Evolutionary conservation across 2,113 vertebrate species (phyloP), one percentile per base, ranked within the genome.

Genomic region (Ptilorrhoa leucosticta): DNA sequence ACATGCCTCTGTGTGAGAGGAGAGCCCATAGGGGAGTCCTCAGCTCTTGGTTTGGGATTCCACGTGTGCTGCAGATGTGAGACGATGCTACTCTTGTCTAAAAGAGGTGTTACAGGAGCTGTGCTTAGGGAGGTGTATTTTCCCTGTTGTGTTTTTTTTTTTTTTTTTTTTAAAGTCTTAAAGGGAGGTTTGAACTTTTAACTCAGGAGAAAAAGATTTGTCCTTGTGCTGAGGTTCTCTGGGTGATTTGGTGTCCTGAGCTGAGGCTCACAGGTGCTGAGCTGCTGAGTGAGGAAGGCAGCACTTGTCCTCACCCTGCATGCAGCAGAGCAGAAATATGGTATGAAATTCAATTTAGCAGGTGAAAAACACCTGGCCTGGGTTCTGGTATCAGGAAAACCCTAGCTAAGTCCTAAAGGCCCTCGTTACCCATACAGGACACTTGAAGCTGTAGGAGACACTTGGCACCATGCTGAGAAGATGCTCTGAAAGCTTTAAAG

Each of bases 381-480:
- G 6, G 18, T 81, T 73, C 68, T 73, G 12, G 20, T 33, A 27
- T 65, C 42, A 58, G 42, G 18, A 71, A 53, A 71, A 11, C 18
- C 17, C 17, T 23, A 31, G 22, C 28, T 33, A n/a, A 37, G 45
- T 57, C 50, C 50, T 58, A 27, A 80, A 65, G 28, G 24, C 9
- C 8, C 27, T 60, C 8, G 19, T 1, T 47, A 42, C n/a, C 42
- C 16, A n/a, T 13, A 42, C 15, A 33, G 33, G 57, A 51, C 66
- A 66, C 13, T 3, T 82, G 75, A 73, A 94, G 24, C 69, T 78
- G 35, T 60, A 77, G 50, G 63, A 91, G 35, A 57, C 26, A 51
- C 16, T 64, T 48, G 39, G 31, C 0, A 2, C 64, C 27, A 15
- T 0, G 2, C 15, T 7, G 24, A 28, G 35, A 84, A 87, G 66